Evolutionary conservation across 2,888 invertebrate genomes (phyloP), one percentile per base, ranked within the genome.

Genomic region (Caprella mutica): DNA sequence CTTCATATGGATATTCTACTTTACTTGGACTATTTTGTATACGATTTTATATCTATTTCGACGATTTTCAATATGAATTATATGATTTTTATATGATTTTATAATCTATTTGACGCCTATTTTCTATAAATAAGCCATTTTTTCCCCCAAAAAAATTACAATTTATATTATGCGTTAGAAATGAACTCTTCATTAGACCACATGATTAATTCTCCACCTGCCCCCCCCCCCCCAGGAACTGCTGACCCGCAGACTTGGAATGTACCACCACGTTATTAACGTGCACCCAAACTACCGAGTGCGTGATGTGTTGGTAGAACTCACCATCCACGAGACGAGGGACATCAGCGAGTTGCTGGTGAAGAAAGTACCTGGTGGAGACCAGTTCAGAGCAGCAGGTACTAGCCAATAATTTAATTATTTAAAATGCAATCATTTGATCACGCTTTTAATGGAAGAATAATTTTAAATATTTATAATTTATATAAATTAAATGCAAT

Each of bases 241-340:
- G 4, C 40, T 64, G 42, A 52, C 51, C 35, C 44, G 64, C 3
- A 46, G 52, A 5, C 51, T 64, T 9, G 59, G 64, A n/a, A 52
- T 40, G 35, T 64, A 64, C 44, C 39, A 55, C 4, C 58, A 57
- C 39, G 39, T 48, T 21, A 52, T 64, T 12, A 64, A 64, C 46
- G 55, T 64, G 12, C 64, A 64, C 39, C 64, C 64, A 1, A 59
- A 57, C 30, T 59, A 64, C 51, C 59, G 57, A 4, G 64, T 64
- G 12, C 23, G 52, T 17, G 64, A 64, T 27, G 29, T 64, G n/a
- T 27, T 52, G 12, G 64, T 64, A 0, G 64, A 60, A 23, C 55
- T 64, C 35, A 64, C 64, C 38, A 60, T 59, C 35, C 64, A 64
- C 40, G 64, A 64, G 48, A 64, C 64, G 19, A 44, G 64, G 30